Conservation (phyloP, 2,797 vertebrate species). For the Lepus oiostolus region DNA sequence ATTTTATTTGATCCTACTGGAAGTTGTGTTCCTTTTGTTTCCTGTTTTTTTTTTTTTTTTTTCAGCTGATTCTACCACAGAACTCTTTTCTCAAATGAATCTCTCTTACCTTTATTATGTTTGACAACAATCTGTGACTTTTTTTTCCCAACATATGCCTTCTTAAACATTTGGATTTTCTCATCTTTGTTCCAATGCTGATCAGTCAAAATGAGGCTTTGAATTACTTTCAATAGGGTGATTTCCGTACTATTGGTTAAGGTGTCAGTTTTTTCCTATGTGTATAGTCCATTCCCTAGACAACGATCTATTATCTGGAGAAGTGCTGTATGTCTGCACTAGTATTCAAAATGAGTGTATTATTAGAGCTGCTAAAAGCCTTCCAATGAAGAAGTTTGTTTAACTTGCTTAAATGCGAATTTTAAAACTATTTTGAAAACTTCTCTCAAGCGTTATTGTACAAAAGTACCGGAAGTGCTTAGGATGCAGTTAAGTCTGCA, state of each 20-base stretch:
- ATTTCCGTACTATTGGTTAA: neutral
- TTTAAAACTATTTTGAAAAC: slow-evolving; percentile 12
- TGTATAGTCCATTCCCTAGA: neutral
- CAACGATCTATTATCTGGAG: neutral
- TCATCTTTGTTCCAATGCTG: neutral
- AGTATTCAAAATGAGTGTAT: neutral
- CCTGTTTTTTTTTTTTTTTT: too few relatives aligned
- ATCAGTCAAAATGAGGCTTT: neutral
- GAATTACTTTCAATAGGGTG: neutral
- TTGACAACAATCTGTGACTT: neutral
- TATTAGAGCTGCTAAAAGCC: neutral
- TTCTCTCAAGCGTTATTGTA: neutral
- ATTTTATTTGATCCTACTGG: neutral
- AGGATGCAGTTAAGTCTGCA: neutral
- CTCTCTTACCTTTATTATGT: neutral
- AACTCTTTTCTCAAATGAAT: neutral
- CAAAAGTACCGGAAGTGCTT: neutral
- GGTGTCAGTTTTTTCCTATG: neutral
- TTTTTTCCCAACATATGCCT: neutral
- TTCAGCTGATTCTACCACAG: neutral
- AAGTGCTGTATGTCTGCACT: neutral
- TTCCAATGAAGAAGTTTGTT: neutral
- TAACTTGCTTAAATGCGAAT: neutral
- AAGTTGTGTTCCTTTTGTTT: neutral
- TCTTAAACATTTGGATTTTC: neutral